A percentile compares a stretch with the other conserved stretches of the same genome.
phyloP scores from a whole-genome alignment of 2,888 invertebrate genomes.

The Serripes groenlandicus region DNA sequence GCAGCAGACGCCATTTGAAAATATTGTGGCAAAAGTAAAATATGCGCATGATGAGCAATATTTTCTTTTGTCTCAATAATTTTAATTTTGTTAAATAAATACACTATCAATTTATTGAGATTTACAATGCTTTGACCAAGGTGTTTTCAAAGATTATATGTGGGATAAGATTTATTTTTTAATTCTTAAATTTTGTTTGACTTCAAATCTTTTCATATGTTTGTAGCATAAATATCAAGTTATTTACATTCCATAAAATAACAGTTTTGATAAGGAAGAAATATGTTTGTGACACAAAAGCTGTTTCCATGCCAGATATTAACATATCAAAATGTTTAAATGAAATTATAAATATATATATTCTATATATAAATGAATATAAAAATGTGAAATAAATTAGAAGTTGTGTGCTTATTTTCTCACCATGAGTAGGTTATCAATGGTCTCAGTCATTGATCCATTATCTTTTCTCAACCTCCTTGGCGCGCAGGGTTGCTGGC shows the following conservation, averaged over 20 bases:
- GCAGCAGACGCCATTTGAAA: not conserved
- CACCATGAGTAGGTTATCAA: too few species aligned
- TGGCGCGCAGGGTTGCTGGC: too few species aligned
- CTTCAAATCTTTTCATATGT: not conserved
- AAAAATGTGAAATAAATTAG: not conserved
- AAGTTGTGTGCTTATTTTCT: not conserved
- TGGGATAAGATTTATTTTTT: not conserved
- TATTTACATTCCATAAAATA: not conserved
- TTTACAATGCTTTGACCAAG: not conserved
- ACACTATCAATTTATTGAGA: not conserved
- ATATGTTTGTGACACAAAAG: not conserved
- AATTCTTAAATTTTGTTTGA: not conserved
- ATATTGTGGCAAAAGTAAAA: not conserved
- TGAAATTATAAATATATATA: conserved; percentile 21
- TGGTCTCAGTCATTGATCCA: too few species aligned
- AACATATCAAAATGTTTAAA: conserved; percentile 57
- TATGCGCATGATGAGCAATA: not conserved
- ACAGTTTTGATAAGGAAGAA: not conserved
- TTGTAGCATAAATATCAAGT: not conserved
- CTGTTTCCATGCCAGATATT: conserved; percentile 59
- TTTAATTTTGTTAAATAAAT: not conserved
- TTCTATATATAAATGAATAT: conserved; percentile 22
- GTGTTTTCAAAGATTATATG: not conserved
- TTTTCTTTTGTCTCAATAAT: not conserved
- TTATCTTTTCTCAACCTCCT: too few species aligned